Base-by-base conservation (phyloP, 2,113 vertebrate genomes). In the Syrmaticus mikado region DNA sequence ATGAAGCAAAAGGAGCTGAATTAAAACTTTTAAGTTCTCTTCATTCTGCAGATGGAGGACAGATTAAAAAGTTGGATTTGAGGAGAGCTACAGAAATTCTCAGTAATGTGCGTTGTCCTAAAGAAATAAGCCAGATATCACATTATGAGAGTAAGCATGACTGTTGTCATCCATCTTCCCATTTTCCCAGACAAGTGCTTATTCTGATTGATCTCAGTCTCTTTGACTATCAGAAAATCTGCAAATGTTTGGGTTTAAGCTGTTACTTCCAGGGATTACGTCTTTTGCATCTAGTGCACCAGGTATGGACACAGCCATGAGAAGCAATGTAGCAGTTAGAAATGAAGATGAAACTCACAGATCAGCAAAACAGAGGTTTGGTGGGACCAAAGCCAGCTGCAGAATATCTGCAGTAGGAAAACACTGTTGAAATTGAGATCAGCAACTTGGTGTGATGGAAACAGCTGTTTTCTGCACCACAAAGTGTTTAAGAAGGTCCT, bases 101-200 rank as follows among this genome's bases (percentile, higher is more conserved):
- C 13, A 76, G 24, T 64, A 79, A 53, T 18, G 2, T 55, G 28
- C 80, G 76, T 6, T 5, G 21, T 85, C 18, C 20, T 48, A 40
- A 82, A 48, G 46, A 64, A 87, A 58, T 30, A 15, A 82, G 66
- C 24, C 8, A 34, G n/a, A 10, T 64, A 13, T 60, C 36, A 38
- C 8, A 7, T 3, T 6, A 5, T 36, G 15, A 16, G 19, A 89
- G 24, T 18, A 7, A 34, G 22, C 16, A 45, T 58, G 36, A 52
- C 40, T 12, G 1, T 27, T 76, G 58, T n/a, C 45, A 14, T 81
- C 6, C 24, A 32, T 18, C n/a, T 71, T 81, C 7, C 4, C 6
- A 70, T 71, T 53, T 27, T 57, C 13, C 25, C 11, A 25, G 0
- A n/a, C 32, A 41, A 32, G 2, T 75, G 20, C 7, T 16, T 0